A percentile compares a stretch with the other conserved stretches of the same genome.
phyloP scores from a whole-genome alignment of 2,888 invertebrate genomes.

The Lycocerus yunnanus region DNA sequence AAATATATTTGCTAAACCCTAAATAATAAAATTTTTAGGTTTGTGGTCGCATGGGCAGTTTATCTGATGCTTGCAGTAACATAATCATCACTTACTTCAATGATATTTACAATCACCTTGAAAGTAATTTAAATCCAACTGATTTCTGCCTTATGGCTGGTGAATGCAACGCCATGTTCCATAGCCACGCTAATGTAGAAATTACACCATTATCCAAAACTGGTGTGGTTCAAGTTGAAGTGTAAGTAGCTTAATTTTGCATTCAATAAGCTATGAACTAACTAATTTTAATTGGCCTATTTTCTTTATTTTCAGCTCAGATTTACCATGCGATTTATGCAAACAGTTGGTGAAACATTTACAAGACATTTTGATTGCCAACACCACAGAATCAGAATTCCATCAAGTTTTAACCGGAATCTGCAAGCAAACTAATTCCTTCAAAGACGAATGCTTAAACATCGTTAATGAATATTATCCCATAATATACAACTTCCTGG shows the following conservation, averaged over 20 bases:
- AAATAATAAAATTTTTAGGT: conserved; percentile 49
- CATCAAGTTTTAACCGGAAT: conserved; percentile 75
- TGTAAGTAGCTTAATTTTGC: conserved; percentile 45
- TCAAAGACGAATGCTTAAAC: conserved; percentile 73
- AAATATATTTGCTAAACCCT: too few relatives aligned
- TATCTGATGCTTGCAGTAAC: conserved; percentile 80
- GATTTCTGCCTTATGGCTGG: conserved; percentile 78
- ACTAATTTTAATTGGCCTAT: too few relatives aligned
- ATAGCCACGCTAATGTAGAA: conserved; percentile 65
- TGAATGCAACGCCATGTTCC: conserved; percentile 70
- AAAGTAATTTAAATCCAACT: conserved; percentile 64
- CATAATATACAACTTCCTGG: conserved; percentile 71
- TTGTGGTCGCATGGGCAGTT: conserved; percentile 73
- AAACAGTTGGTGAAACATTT: conserved; percentile 80
- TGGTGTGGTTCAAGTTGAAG: conserved; percentile 59
- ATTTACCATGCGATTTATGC: conserved; percentile 84
- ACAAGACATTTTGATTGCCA: conserved; percentile 78
- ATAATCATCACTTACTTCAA: conserved; percentile 75
- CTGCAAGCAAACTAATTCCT: conserved; percentile 78
- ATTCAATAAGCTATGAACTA: too few relatives aligned
- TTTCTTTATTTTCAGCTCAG: conserved; percentile 51
- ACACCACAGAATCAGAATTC: conserved; percentile 85
- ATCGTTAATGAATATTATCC: conserved; percentile 81
- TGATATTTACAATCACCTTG: conserved; percentile 67
- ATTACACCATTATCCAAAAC: conserved; percentile 62